These are phyloP conservation scores for Cheilinus undulatus DNA, from an alignment of 2,113 vertebrate genomes.

Conservation along the genomic window DNA sequence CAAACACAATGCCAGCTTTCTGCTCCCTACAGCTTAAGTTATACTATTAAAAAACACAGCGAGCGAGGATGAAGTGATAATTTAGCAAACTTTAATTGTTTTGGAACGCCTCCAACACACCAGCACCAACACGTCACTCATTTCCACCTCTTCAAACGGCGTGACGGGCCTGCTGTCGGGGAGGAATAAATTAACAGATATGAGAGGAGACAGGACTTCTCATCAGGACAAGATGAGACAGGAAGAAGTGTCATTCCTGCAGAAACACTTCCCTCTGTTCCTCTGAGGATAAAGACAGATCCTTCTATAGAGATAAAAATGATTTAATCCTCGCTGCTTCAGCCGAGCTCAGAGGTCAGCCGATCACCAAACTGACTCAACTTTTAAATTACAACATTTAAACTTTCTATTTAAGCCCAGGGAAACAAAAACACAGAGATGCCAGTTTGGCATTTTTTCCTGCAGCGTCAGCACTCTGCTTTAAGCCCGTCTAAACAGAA, in stretches of 20 bases:
- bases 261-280: conserved; percentile 5
- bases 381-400: background rate
- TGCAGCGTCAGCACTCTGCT: conserved; percentile 13
- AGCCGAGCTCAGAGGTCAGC: background rate
- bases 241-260: conserved; percentile 36
- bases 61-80: conserved; percentile 15
- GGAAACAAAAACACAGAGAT: conserved; percentile 15
- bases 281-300: background rate
- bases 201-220: background rate
- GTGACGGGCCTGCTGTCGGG: conserved; percentile 17
- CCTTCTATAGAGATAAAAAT: too few species aligned
- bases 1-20: conserved; percentile 34
- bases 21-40: background rate
- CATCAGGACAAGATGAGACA: conserved; percentile 52
- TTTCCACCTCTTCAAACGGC: conserved; percentile 22
- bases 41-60: background rate
- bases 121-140: conserved; percentile 22
- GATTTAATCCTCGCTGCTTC: background rate
- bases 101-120: conserved; percentile 19
- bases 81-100: conserved; percentile 48
- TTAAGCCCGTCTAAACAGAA: background rate
- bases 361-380: background rate
- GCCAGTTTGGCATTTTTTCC: conserved; percentile 9
- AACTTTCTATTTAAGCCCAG: background rate
- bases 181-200: conserved; percentile 7